Evolutionary conservation across 2,113 vertebrate species (phyloP), one percentile per base, ranked within the genome.

Genomic region (Thunnus thynnus): DNA sequence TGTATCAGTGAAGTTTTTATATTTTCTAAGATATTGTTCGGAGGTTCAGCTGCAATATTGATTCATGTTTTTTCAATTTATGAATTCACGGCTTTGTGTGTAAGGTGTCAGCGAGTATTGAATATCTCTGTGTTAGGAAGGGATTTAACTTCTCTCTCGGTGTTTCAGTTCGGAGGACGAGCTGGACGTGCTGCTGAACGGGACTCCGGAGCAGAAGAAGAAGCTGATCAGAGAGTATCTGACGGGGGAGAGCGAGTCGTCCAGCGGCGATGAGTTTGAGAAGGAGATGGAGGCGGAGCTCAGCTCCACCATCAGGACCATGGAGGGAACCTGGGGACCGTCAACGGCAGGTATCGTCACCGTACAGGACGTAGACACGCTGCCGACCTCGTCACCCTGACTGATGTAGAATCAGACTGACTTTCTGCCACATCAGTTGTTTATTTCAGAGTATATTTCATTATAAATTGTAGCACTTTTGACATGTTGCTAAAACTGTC

Each of bases 281-380:
- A 99, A 99, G 86, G 97, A 99, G 94, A 99, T 99, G 98, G 98
- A 98, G 89, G 97, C 96, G 0, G 97, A 99, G 81, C 95, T 99
- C 41, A 96, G 95, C 93, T 94, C 92, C 76, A 97, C 97, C 63
- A 95, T 99, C 84, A 97, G 90, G 90, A 94, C 94, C 54, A 95
- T 98, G 91, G 96, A 98, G 90, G 90, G 94, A 70, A 95, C 90
- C 67, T 97, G 98, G 96, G 93, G 80, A 0, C 92, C 91, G 0
- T 52, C 92, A 0, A 77, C 92, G 76, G 70, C 83, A 88, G 87
- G 87, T 91, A 83, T 22, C 22, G 1, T 22, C 22, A 22, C 22
- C 1, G 22, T 22, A 22, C 22, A 22, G 1, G 22, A 22, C 22
- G 22, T 22, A 22, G 22, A 22, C 22, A 22, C 22, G 22, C 22